These are phyloP conservation scores for Oxycera nigricornis DNA, from an alignment of 2,888 invertebrate genomes.

Conservation along the genomic window DNA sequence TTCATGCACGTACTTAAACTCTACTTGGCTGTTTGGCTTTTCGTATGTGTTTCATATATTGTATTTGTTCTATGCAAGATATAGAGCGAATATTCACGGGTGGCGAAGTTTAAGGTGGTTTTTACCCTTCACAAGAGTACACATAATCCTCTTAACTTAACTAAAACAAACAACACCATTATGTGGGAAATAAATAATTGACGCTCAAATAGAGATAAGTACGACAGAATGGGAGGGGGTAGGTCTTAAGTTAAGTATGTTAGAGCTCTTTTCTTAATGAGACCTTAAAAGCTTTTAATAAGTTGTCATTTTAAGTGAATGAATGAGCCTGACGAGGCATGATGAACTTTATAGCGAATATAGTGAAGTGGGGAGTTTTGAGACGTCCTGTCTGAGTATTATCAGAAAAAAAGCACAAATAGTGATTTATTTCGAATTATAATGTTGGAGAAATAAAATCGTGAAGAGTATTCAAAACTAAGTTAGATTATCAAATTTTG, in stretches of 20 bases:
- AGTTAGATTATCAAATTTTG: too few relatives aligned
- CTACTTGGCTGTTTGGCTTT: too few relatives aligned
- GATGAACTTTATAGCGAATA: too few relatives aligned
- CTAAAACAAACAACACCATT: slow-evolving; percentile 6
- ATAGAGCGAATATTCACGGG: not conserved
- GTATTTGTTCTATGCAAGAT: too few relatives aligned
- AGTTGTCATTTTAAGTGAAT: slow-evolving; percentile 29
- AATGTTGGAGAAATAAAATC: too few relatives aligned
- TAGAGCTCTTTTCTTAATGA: slow-evolving; percentile 25
- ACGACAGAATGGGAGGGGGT: not conserved
- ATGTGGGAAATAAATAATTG: slow-evolving; percentile 24
- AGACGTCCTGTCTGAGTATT: too few relatives aligned
- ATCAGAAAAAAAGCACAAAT: too few relatives aligned
- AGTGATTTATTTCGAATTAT: too few relatives aligned
- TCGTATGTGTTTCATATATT: too few relatives aligned
- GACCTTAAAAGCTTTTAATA: slow-evolving; percentile 35
- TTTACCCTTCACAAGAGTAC: not conserved
- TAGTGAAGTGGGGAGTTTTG: too few relatives aligned
- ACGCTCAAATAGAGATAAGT: slow-evolving; percentile 16
- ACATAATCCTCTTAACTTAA: slow-evolving; percentile 34
- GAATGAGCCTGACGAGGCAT: not conserved
- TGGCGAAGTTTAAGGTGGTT: not conserved
- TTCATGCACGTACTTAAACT: too few relatives aligned
- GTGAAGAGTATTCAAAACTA: too few relatives aligned
- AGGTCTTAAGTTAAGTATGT: slow-evolving; percentile 15